Conservation (phyloP, 1,140 invertebrate genomes). For the Trichoplusia ni region DNA sequence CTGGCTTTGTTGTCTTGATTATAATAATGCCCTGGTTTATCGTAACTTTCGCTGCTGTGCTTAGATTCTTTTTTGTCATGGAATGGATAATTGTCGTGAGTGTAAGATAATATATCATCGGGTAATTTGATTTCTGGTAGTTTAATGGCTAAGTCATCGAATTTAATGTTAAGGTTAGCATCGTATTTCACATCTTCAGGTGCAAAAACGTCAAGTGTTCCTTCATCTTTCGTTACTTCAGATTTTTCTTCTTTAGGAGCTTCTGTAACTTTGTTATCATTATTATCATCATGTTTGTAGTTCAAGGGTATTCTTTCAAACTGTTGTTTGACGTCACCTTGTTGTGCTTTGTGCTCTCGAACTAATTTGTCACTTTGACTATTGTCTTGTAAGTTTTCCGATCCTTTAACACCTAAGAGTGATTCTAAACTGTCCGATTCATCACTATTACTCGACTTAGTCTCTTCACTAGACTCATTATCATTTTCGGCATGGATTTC, state of each 20-base stretch:
- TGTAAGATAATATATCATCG: constrained; percentile 65
- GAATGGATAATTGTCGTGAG: constrained; percentile 45
- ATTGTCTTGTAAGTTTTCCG: not conserved
- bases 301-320: constrained; percentile 77
- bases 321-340: constrained; percentile 69
- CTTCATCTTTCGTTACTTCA: constrained; percentile 34
- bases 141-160: constrained; percentile 62
- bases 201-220: constrained; percentile 43
- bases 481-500: constrained; percentile 61
- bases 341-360: constrained; percentile 35
- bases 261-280: constrained; percentile 32
- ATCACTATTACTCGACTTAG: constrained; percentile 22
- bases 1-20: constrained; percentile 44
- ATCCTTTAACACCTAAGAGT: constrained; percentile 32
- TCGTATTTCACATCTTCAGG: constrained; percentile 53
- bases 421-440: constrained; percentile 45
- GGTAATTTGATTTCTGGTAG: constrained; percentile 74
- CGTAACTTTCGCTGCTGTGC: not conserved
- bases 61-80: constrained; percentile 37
- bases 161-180: constrained; percentile 69
- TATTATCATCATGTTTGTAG: constrained; percentile 66
- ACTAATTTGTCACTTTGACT: constrained; percentile 37
- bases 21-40: constrained; percentile 40
- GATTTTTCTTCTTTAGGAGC: constrained; percentile 31
- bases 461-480: constrained; percentile 38